phyloP scores from a whole-genome alignment of 2,113 vertebrate species.

The Coreoperca whiteheadi region DNA sequence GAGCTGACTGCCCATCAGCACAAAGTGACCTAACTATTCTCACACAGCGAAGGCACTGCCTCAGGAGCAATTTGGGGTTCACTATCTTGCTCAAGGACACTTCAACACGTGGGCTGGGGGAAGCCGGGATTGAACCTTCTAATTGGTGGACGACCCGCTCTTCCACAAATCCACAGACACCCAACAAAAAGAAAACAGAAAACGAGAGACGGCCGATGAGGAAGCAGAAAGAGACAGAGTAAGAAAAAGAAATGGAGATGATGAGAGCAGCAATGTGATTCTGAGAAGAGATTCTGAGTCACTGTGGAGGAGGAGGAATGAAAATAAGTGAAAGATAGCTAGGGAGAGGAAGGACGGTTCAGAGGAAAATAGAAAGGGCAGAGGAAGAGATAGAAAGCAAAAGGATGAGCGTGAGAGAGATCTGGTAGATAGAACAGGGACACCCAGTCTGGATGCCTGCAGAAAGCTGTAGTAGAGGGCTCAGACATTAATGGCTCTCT shows the following conservation, averaged over 20 bases:
- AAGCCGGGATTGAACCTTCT: too few species aligned
- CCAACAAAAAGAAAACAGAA: too few species aligned
- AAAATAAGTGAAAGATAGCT: constrained; percentile 7
- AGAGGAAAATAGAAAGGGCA: constrained; percentile 23
- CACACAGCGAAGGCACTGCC: too few species aligned
- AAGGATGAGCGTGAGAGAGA: constrained; percentile 29
- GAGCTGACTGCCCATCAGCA: too few species aligned
- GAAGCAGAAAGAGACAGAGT: not conserved
- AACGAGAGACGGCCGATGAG: not conserved
- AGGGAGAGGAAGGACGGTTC: constrained; percentile 11
- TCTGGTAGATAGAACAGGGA: constrained; percentile 19
- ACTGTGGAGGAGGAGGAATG: constrained; percentile 6
- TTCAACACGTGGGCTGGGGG: too few species aligned
- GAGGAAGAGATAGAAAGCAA: constrained; percentile 19
- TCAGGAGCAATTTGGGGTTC: too few species aligned
- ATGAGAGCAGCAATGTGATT: not conserved
- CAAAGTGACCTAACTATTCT: too few species aligned
- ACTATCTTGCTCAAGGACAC: too few species aligned
- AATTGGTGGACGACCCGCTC: too few species aligned
- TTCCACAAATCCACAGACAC: too few species aligned
- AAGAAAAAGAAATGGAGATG: not conserved
- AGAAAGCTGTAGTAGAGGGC: constrained; percentile 6
- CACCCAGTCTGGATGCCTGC: not conserved
- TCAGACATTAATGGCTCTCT: constrained; percentile 22
- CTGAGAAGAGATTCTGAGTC: constrained; percentile 19